phyloP scores from a whole-genome alignment of 2,797 vertebrate species.

The Spea hammondii region DNA sequence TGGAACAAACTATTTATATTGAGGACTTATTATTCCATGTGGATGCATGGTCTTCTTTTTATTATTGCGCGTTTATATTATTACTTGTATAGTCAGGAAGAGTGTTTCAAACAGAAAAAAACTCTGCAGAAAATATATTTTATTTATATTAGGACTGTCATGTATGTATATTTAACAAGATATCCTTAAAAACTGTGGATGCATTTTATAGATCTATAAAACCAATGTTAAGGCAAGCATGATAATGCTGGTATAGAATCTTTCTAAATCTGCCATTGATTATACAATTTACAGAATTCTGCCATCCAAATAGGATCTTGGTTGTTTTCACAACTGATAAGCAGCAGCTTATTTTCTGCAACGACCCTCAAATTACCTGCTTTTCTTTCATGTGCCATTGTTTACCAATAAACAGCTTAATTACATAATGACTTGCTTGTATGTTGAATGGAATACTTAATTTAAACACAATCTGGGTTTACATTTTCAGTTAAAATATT shows the following conservation, averaged over 20 bases:
- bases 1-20: too few relatives aligned
- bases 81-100: too few relatives aligned
- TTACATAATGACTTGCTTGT: constrained; percentile 1
- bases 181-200: neutral
- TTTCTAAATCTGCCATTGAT: neutral
- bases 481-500: neutral
- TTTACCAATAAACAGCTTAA: constrained; percentile 3
- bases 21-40: too few relatives aligned
- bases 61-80: too few relatives aligned
- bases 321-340: neutral
- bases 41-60: too few relatives aligned
- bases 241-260: too few relatives aligned
- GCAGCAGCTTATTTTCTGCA: neutral
- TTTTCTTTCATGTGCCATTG: neutral
- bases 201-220: constrained; percentile 10
- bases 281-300: neutral
- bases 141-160: too few relatives aligned
- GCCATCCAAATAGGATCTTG: neutral
- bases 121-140: too few relatives aligned
- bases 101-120: too few relatives aligned
- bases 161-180: neutral
- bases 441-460: neutral
- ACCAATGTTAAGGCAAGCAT: neutral
- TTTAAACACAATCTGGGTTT: neutral
- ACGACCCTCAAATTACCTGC: constrained; percentile 1